Evolutionary conservation across 2,113 vertebrate genomes (phyloP).

Genomic region (Caretta caretta): DNA sequence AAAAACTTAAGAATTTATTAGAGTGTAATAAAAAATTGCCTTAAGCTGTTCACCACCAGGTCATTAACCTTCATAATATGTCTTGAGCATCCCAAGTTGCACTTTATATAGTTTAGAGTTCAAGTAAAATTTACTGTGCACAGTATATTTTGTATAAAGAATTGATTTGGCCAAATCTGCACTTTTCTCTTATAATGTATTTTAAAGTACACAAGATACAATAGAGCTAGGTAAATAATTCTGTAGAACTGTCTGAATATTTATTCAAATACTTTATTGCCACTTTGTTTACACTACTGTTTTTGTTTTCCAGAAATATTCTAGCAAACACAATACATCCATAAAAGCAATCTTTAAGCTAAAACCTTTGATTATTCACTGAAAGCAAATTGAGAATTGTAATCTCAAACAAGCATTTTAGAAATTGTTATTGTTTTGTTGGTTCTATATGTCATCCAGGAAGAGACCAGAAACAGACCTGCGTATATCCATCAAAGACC

Average conservation of each 20-base stretch:
- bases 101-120: not conserved
- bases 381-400: not conserved
- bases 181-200: not conserved
- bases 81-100: not conserved
- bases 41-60: not conserved
- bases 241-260: not conserved
- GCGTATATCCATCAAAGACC: not conserved
- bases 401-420: not conserved
- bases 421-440: not conserved
- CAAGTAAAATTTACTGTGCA: not conserved
- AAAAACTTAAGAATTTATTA: not conserved
- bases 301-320: not conserved
- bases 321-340: not conserved
- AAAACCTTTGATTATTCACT: not conserved
- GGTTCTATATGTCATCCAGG: not conserved
- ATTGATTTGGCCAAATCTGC: not conserved
- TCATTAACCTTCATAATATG: not conserved
- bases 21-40: not conserved
- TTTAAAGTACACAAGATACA: not conserved
- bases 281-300: not conserved
- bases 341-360: not conserved
- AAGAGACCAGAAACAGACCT: not conserved
- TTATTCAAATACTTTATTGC: not conserved
- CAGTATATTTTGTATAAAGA: not conserved
- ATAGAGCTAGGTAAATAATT: not conserved